Evolutionary conservation across 2,888 invertebrate genomes (phyloP), one percentile per base, ranked within the genome.

Genomic region (Calliopum simillimum): DNA sequence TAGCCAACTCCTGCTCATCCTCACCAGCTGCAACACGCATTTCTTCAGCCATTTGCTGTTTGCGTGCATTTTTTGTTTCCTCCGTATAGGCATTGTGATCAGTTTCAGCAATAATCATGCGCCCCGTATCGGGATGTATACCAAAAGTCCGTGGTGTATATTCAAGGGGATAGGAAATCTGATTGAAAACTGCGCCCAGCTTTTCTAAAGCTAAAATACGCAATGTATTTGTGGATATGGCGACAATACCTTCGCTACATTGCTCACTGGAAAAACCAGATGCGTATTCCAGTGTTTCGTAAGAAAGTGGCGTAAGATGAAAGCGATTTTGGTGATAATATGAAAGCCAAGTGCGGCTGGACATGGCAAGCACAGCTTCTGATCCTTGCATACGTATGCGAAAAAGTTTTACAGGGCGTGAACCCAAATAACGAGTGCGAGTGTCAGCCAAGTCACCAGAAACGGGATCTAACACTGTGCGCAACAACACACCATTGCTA

Each of bases 81-180:
- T 98, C 98, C 0, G 99, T 99, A 84, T 98, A 99, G 0, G 99
- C 94, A 85, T 98, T 99, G 85, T 99, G 98, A 86, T 99, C 99
- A 13, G 98, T 97, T 87, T 99, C 99, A 53, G 98, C 91, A 68
- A 98, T 89, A 62, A 99, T 90, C 68, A 99, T 89, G 81, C 97
- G 94, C 43, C 94, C 94, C 19, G 94, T 94, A 78, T 98, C 97
- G 2, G 92, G 91, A 85, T 99, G 98, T 70, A 99, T 93, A 19
- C 95, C 93, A 84, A 99, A 98, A 80, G 95, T 95, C 59, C 98
- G 89, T 0, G 99, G 99, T 0, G 99, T 99, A 82, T 96, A 98
- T 77, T 98, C 97, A 65, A 99, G 88, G 0, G 96, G 95, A 80
- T 96, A 93, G 4, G 94, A 94, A 33, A 96, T 93, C 86, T 98